These are phyloP conservation scores for Cyclopterus lumpus DNA, from an alignment of 2,797 vertebrate species.

Conservation along the genomic window DNA sequence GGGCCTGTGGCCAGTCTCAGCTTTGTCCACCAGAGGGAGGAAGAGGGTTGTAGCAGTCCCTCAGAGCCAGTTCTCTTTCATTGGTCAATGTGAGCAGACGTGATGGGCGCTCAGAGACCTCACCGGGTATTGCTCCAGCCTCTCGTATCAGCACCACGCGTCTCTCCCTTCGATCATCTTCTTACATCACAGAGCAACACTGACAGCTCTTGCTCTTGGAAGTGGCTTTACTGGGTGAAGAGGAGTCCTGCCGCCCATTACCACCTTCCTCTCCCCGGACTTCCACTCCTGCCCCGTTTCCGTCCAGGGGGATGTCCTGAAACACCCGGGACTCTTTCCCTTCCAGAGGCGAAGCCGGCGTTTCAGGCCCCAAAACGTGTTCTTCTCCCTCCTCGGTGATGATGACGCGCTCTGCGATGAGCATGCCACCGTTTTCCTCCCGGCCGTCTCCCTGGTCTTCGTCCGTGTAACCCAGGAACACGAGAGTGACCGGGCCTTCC, in stretches of 20 bases:
- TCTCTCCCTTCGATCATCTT: constrained; percentile 14
- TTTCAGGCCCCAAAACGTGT: constrained; percentile 31
- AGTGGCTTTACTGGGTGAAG: constrained; percentile 4
- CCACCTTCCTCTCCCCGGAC: constrained; percentile 35
- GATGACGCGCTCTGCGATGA: constrained; percentile 78
- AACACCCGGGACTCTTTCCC: constrained; percentile 29
- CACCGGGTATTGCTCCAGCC: not conserved
- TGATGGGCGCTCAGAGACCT: not conserved
- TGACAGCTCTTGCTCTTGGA: constrained; percentile 74
- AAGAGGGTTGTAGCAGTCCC: constrained; percentile 47
- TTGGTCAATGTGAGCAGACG: constrained; percentile 27
- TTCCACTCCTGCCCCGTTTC: constrained; percentile 28
- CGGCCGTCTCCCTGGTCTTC: constrained; percentile 15
- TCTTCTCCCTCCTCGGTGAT: constrained; percentile 79
- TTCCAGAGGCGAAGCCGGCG: constrained; percentile 2
- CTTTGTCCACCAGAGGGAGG: constrained; percentile 68
- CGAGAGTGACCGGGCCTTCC: constrained; percentile 72
- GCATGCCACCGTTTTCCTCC: constrained; percentile 48
- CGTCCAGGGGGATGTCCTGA: constrained; percentile 62
- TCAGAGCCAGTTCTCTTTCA: constrained; percentile 13
- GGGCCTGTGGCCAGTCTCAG: constrained; percentile 27
- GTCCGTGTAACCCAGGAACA: constrained; percentile 80
- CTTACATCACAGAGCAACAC: constrained; percentile 83
- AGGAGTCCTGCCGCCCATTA: constrained; percentile 12
- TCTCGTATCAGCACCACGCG: not conserved